phyloP scores from a whole-genome alignment of 2,888 invertebrate species.

The Rhorus exstirpatorius region DNA sequence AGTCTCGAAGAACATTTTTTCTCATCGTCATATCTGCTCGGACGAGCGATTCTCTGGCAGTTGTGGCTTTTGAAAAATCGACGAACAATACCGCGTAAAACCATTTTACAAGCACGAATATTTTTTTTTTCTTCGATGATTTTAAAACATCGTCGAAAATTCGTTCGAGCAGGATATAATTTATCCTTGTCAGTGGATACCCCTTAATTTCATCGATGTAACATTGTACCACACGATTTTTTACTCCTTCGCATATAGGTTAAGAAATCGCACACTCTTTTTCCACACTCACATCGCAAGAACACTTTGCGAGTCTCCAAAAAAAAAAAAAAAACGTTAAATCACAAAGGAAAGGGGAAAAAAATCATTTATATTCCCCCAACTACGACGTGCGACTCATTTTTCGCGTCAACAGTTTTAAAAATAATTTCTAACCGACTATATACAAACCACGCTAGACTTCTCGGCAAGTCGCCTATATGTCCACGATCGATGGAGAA shows the following conservation, averaged over 20 bases:
- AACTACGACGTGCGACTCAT: neutral
- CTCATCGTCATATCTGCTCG: constrained; percentile 21
- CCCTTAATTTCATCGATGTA: neutral
- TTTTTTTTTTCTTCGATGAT: neutral
- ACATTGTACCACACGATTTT: neutral
- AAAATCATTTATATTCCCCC: too few species aligned
- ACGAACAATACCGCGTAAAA: constrained; percentile 40
- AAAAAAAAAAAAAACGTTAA: too few species aligned
- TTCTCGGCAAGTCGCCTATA: neutral
- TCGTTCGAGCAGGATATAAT: neutral
- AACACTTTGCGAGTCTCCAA: neutral
- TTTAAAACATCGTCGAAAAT: neutral
- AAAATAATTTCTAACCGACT: neutral
- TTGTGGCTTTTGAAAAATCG: constrained; percentile 54
- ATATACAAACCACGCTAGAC: neutral
- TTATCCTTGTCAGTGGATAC: neutral
- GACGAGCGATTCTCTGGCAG: constrained; percentile 10
- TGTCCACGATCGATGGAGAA: constrained; percentile 23
- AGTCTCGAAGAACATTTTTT: constrained; percentile 63
- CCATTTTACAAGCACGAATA: constrained; percentile 42
- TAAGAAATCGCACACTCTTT: constrained; percentile 38
- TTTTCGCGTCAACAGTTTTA: neutral
- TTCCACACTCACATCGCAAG: neutral
- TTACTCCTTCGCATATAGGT: constrained; percentile 25
- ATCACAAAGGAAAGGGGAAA: too few species aligned